Conservation (phyloP, 2,888 invertebrate species). For the Mythimna albipuncta region DNA sequence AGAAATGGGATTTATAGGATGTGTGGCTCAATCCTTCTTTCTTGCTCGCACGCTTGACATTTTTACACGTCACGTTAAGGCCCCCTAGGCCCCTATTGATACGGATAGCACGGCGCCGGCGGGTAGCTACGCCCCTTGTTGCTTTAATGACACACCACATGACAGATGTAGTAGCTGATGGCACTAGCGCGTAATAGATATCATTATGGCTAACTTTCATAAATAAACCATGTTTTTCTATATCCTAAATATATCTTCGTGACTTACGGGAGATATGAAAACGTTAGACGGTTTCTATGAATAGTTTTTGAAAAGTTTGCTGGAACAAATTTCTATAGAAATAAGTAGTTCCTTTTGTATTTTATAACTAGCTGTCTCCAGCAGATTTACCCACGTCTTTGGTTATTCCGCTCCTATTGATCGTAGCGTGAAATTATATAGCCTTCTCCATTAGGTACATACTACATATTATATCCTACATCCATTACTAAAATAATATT, state of each 20-base stretch:
- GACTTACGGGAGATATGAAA: not conserved
- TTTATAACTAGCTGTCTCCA: no score
- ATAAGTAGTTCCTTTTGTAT: no score
- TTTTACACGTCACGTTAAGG: no score
- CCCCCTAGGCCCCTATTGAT: not conserved
- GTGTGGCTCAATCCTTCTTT: no score
- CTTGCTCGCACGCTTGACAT: no score
- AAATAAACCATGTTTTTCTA: conserved; percentile 45
- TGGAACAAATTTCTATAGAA: not conserved
- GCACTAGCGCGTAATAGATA: conserved; percentile 50
- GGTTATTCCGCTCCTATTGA: no score
- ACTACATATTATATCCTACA: no score
- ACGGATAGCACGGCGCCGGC: not conserved
- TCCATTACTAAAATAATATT: no score
- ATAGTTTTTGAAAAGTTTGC: not conserved
- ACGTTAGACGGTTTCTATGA: not conserved
- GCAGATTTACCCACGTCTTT: no score
- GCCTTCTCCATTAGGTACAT: no score
- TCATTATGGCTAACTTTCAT: conserved; percentile 51
- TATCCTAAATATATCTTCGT: conserved; percentile 48
- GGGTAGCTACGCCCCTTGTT: not conserved
- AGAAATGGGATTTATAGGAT: no score
- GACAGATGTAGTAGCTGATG: conserved; percentile 59
- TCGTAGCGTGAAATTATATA: no score
- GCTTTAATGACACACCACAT: conserved; percentile 53